A percentile compares a stretch with the other conserved stretches of the same genome.
Evolutionary conservation across 2,113 vertebrate genomes (phyloP).

Genomic region (Oryzias javanicus): DNA sequence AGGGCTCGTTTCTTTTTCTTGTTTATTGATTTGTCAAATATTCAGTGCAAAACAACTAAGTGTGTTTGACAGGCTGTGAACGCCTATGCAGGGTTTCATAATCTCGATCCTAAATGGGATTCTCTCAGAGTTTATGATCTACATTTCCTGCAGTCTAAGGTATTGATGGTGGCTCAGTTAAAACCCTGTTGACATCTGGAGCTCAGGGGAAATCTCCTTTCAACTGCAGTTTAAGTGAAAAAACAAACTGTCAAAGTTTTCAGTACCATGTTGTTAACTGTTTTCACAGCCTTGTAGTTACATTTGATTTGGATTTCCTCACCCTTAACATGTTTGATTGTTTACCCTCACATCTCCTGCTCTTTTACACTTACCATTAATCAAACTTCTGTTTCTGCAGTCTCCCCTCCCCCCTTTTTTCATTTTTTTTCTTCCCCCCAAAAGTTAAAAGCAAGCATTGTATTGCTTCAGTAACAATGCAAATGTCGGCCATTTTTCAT

Average conservation of each 20-base stretch:
- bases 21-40: conserved; percentile 15
- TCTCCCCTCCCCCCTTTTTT: too few relatives aligned
- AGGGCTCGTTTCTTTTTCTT: conserved; percentile 26
- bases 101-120: conserved; percentile 15
- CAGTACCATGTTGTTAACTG: conserved; percentile 23
- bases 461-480: too few relatives aligned
- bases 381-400: too few relatives aligned
- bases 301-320: conserved; percentile 4
- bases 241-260: conserved; percentile 34
- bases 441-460: too few relatives aligned
- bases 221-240: conserved; percentile 28
- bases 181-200: conserved; percentile 36
- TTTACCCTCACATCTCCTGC: conserved; percentile 7
- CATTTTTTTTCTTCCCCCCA: too few relatives aligned
- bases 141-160: conserved; percentile 5
- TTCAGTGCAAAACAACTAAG: conserved; percentile 1
- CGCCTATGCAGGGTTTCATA: neutral
- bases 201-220: conserved; percentile 33
- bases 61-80: neutral
- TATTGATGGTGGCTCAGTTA: conserved; percentile 20
- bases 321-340: neutral
- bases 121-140: neutral
- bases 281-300: conserved; percentile 38
- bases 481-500: too few relatives aligned
- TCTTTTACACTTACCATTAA: conserved; percentile 1